Evolutionary conservation across 2,113 vertebrate species (phyloP), one percentile per base, ranked within the genome.

Genomic region (Micromys minutus): DNA sequence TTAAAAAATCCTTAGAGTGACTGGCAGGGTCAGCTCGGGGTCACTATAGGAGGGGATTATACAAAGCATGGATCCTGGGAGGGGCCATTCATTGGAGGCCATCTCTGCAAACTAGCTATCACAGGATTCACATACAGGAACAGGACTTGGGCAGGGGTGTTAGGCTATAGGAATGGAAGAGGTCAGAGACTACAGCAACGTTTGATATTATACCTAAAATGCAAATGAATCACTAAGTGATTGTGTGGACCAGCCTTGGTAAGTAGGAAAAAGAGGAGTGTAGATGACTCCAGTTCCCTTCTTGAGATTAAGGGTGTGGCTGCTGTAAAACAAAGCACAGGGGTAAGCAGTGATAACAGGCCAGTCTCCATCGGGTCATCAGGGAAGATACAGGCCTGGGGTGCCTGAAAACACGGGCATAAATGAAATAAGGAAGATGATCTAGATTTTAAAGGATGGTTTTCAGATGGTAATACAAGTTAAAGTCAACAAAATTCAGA

Each of bases 131-230:
- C 29, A n/a, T 65, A 63, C 5, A 86, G 42, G 31, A 87, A 3
- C 7, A 94, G 72, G 63, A 36, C 7, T 90, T 2, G 45, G 65
- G 55, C 63, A 77, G 88, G 29, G 79, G 15, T 89, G 45, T n/a
- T 29, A 83, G 34, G 19, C 57, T 83, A 89, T 19, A 74, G 24
- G 16, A 77, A 65, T 50, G 77, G 77, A 80, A 4, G 39, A 80
- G 31, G 26, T 71, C 11, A 90, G 29, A 71, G 36, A 74, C 21
- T 65, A 42, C 11, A 72, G 91, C 47, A 57, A 21, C 39, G 79
- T 92, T 94, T n/a, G 91, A 21, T 83, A 87, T 84, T 79, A 15
- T 91, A 90, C 29, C 42, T 92, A 55, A 45, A 72, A 69, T 79
- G 12, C 45, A 69, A 24, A 89, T 16, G 90, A 95, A 3, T 55